Percentiles rank a stretch among this genome's conserved stretches.
Conservation (phyloP, 1,140 invertebrate genomes). For the Notospermus geniculatus region DNA sequence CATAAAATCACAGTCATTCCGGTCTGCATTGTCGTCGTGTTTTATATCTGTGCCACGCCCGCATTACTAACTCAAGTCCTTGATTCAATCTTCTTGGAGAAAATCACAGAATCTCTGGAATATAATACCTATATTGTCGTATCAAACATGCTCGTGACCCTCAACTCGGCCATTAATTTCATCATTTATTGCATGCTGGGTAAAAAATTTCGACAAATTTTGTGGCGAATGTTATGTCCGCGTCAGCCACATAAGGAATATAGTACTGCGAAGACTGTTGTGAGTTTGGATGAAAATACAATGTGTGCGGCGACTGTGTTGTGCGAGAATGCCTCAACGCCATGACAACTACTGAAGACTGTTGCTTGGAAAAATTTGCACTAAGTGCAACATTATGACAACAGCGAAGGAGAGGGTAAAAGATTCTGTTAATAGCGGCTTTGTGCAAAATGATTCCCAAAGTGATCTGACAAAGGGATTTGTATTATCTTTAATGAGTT, state of each 20-base stretch:
- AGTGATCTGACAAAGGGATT: too few species aligned
- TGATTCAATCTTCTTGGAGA: conserved; percentile 11
- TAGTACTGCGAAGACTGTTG: background rate
- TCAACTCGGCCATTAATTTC: conserved; percentile 27
- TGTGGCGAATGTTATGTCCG: conserved; percentile 8
- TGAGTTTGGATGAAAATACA: background rate
- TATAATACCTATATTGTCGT: conserved; percentile 18
- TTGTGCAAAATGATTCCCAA: too few species aligned
- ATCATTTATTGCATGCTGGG: conserved; percentile 29
- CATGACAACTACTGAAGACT: too few species aligned
- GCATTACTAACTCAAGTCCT: conserved; percentile 21
- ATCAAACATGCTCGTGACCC: conserved; percentile 22
- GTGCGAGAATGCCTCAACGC: too few species aligned
- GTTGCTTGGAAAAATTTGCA: too few species aligned
- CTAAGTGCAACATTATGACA: too few species aligned
- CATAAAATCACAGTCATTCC: conserved; percentile 26
- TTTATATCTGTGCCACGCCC: conserved; percentile 23
- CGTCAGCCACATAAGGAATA: background rate
- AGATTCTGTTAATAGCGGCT: too few species aligned
- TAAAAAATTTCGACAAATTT: conserved; percentile 14
- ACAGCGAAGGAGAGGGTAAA: too few species aligned
- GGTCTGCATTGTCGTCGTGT: conserved; percentile 24
- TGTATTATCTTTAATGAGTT: too few species aligned
- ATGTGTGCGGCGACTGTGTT: too few species aligned
- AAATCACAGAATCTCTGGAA: background rate